Conservation (phyloP, 2,888 invertebrate species). For the Nephrotoma guestfalica region DNA sequence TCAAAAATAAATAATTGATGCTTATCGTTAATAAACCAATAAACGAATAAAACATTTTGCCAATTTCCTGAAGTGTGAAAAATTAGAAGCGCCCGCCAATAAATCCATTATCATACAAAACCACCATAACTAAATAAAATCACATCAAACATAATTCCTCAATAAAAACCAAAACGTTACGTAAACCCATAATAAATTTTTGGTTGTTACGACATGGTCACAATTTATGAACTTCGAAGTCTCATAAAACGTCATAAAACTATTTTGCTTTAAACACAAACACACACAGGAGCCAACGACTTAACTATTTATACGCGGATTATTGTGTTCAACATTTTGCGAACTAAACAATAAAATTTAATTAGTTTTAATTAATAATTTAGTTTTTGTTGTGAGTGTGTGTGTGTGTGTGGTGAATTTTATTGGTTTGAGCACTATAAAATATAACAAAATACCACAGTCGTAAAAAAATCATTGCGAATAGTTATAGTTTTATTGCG, state of each 20-base stretch:
- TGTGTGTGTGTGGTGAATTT: background rate
- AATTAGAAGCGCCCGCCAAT: background rate
- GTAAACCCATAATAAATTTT: background rate
- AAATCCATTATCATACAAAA: background rate
- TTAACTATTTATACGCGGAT: background rate
- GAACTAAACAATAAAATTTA: background rate
- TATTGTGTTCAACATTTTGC: background rate
- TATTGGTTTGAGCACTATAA: background rate
- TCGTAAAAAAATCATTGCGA: background rate
- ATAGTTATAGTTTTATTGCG: background rate
- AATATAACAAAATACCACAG: background rate
- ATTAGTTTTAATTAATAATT: background rate
- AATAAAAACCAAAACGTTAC: background rate
- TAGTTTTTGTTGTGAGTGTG: background rate
- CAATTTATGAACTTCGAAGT: background rate
- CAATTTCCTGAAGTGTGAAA: background rate
- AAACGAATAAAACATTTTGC: background rate
- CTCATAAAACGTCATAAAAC: background rate
- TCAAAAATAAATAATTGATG: too few relatives aligned
- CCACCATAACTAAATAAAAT: background rate
- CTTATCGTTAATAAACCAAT: background rate
- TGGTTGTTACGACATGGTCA: background rate
- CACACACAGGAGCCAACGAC: background rate
- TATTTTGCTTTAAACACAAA: background rate
- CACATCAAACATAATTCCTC: background rate